phyloP scores from a whole-genome alignment of 2,888 invertebrate species.

The Geotrupes spiniger region DNA sequence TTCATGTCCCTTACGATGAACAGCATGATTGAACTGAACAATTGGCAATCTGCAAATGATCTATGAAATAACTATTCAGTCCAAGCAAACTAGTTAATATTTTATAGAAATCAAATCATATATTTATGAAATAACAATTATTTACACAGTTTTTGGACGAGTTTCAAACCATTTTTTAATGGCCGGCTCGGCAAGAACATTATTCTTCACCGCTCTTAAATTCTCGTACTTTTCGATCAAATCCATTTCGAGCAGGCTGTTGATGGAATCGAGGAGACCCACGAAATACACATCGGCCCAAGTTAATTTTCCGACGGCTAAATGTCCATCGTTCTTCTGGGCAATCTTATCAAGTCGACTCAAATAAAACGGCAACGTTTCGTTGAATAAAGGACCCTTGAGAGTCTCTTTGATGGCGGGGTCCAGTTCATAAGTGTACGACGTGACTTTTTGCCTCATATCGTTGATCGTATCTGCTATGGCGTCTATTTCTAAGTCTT shows the following conservation, averaged over 20 bases:
- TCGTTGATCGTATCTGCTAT: slow-evolving; percentile 61
- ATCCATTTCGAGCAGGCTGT: slow-evolving; percentile 55
- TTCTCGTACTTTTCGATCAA: slow-evolving; percentile 58
- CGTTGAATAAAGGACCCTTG: slow-evolving; percentile 50
- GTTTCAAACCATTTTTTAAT: slow-evolving; percentile 66
- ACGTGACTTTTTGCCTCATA: slow-evolving; percentile 55
- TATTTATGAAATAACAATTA: too few relatives aligned
- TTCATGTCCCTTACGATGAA: too few relatives aligned
- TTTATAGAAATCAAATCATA: too few relatives aligned
- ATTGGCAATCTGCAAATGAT: too few relatives aligned
- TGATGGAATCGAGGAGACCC: slow-evolving; percentile 59
- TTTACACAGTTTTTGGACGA: slow-evolving; percentile 53
- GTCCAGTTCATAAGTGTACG: slow-evolving; percentile 56
- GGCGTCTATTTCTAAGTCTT: slow-evolving; percentile 62
- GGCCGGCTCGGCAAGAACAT: slow-evolving; percentile 56
- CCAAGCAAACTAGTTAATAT: too few relatives aligned
- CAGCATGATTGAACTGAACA: too few relatives aligned
- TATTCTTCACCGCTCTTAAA: slow-evolving; percentile 55
- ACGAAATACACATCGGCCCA: slow-evolving; percentile 66
- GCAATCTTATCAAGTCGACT: slow-evolving; percentile 57
- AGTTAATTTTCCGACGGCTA: slow-evolving; percentile 55
- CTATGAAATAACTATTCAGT: too few relatives aligned
- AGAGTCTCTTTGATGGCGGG: slow-evolving; percentile 52
- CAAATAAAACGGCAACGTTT: slow-evolving; percentile 57
- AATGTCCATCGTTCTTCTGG: slow-evolving; percentile 59